Conservation (phyloP, 2,888 invertebrate species). For the Cantharis rufa region DNA sequence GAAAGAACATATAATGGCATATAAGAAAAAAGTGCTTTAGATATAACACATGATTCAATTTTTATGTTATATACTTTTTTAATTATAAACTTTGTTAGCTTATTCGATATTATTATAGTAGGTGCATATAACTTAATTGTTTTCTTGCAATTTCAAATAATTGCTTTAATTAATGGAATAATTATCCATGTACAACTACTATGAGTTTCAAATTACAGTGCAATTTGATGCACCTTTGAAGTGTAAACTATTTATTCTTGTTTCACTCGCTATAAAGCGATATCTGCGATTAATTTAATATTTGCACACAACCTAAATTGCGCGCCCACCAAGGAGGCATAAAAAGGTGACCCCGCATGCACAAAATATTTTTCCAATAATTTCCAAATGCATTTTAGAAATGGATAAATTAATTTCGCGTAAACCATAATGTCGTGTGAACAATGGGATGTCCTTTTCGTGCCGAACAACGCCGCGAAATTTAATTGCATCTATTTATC, state of each 20-base stretch:
- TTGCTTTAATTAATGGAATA: not conserved
- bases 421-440: not conserved
- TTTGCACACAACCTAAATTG: not conserved
- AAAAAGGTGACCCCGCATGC: not conserved
- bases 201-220: not conserved
- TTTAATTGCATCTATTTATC: not conserved
- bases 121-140: not conserved
- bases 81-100: not conserved
- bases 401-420: not conserved
- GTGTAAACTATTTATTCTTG: not conserved
- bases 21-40: not conserved
- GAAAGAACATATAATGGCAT: not conserved
- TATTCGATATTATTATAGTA: not conserved
- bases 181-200: not conserved
- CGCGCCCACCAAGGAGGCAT: no score
- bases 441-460: not conserved
- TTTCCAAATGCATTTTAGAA: not conserved
- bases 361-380: not conserved
- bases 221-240: not conserved
- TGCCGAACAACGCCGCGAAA: not conserved
- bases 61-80: not conserved
- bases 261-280: not conserved
- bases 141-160: not conserved
- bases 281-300: not conserved
- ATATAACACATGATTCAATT: constrained; percentile 1